Evolutionary conservation across 2,797 vertebrate species (phyloP).

Genomic region (Onychomys torridus): DNA sequence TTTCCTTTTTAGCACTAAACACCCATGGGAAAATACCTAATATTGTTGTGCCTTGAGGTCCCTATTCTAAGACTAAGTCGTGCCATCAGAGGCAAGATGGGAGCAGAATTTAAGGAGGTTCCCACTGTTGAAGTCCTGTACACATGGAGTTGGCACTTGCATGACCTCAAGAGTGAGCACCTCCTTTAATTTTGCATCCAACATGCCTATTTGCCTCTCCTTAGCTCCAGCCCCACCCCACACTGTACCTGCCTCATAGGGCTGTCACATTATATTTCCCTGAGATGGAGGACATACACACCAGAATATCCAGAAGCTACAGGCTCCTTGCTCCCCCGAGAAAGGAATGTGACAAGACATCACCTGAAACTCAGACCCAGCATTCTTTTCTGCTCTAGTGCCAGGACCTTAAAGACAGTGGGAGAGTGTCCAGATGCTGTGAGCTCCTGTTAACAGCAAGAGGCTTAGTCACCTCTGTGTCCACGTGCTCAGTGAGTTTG

Average conservation of each 20-base stretch:
- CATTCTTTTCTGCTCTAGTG: background rate
- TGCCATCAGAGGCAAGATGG: background rate
- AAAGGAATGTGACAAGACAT: background rate
- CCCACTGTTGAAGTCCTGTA: background rate
- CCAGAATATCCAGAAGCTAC: background rate
- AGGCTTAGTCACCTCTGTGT: background rate
- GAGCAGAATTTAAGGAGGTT: background rate
- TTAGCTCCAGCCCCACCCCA: background rate
- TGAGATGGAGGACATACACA: background rate
- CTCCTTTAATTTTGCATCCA: background rate
- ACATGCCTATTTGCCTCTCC: background rate
- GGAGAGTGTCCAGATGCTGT: background rate
- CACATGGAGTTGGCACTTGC: background rate
- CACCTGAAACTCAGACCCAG: background rate
- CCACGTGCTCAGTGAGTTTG: rapidly evolving
- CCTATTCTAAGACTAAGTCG: background rate
- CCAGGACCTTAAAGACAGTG: background rate
- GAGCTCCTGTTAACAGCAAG: background rate
- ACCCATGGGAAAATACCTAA: background rate
- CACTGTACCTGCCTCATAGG: background rate
- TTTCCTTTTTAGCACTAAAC: background rate
- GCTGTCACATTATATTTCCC: background rate
- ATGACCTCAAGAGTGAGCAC: background rate
- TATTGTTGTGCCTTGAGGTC: background rate
- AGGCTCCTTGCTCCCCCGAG: background rate